Percentiles rank a stretch among this genome's conserved stretches.
phyloP scores from a whole-genome alignment of 1,140 invertebrate species.

The Drosophila takahashii region DNA sequence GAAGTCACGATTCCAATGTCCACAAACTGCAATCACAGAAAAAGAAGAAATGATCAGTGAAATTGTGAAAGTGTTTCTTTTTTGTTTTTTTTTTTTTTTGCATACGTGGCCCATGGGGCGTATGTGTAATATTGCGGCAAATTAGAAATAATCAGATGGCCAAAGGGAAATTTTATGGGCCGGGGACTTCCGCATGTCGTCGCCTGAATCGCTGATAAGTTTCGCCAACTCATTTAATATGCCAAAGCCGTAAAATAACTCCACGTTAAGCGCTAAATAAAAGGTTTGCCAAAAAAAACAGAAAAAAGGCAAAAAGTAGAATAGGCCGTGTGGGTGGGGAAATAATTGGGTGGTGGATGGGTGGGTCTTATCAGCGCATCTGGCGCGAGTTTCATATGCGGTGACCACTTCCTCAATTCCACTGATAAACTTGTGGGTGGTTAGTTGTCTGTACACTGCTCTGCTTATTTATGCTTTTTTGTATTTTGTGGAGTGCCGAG shows the following conservation, averaged over 20 bases:
- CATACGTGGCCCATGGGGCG: slow-evolving; percentile 24
- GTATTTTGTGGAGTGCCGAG: slow-evolving; percentile 45
- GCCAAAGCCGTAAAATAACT: slow-evolving; percentile 52
- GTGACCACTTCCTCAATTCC: slow-evolving; percentile 72
- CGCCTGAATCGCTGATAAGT: slow-evolving; percentile 54
- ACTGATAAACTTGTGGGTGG: slow-evolving; percentile 77
- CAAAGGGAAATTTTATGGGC: neutral
- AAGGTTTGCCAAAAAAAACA: slow-evolving; percentile 48
- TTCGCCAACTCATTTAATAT: slow-evolving; percentile 37
- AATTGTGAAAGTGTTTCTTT: slow-evolving; percentile 33
- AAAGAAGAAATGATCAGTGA: slow-evolving; percentile 8
- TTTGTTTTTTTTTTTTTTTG: neutral
- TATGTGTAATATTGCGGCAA: slow-evolving; percentile 41
- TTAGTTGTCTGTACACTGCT: slow-evolving; percentile 22
- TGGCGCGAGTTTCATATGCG: slow-evolving; percentile 54
- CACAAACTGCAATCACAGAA: slow-evolving; percentile 91
- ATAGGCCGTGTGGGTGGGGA: slow-evolving; percentile 10
- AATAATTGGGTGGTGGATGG: slow-evolving; percentile 2
- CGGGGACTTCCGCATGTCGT: slow-evolving; percentile 42
- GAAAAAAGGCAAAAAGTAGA: slow-evolving; percentile 8
- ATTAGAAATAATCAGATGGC: slow-evolving; percentile 13
- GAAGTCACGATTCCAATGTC: slow-evolving; percentile 97
- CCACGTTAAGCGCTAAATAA: slow-evolving; percentile 39
- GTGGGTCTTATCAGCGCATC: slow-evolving; percentile 60
- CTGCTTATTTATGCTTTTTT: neutral